Evolutionary conservation across 2,113 vertebrate genomes (phyloP).

Genomic region (Apus apus): DNA sequence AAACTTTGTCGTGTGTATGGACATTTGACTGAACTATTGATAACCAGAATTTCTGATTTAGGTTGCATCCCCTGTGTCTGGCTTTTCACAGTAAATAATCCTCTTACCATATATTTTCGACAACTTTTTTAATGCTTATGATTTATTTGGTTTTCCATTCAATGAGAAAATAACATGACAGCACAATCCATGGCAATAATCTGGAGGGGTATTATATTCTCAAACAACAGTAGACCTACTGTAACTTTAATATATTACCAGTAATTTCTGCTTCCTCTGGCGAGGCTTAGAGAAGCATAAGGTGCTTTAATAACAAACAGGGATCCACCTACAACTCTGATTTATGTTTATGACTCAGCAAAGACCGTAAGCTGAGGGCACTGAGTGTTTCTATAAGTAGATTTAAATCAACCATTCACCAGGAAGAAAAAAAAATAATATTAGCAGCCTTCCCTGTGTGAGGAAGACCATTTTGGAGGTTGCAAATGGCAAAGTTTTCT

Average conservation of each 20-base stretch:
- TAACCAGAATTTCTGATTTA: not conserved
- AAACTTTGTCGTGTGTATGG: not conserved
- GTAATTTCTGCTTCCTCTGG: constrained; percentile 52
- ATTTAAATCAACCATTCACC: constrained; percentile 36
- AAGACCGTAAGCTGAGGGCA: constrained; percentile 47
- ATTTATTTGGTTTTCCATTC: not conserved
- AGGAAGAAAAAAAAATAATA: not conserved
- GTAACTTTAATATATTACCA: constrained; percentile 33
- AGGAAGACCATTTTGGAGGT: not conserved
- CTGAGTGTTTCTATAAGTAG: constrained; percentile 47
- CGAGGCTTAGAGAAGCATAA: constrained; percentile 23
- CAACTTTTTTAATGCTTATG: not conserved
- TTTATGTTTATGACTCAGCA: constrained; percentile 65
- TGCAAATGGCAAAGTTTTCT: not conserved
- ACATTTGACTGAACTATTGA: not conserved
- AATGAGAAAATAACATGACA: not conserved
- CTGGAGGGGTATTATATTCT: not conserved
- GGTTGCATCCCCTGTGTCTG: not conserved
- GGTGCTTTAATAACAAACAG: constrained; percentile 66
- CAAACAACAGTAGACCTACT: not conserved
- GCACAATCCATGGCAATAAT: not conserved
- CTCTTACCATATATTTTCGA: not conserved
- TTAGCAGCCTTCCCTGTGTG: not conserved
- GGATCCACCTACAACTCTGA: constrained; percentile 52
- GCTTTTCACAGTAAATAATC: not conserved